Evolutionary conservation across 1,140 invertebrate species (phyloP).

Genomic region (Drosophila pseudoananassae): DNA sequence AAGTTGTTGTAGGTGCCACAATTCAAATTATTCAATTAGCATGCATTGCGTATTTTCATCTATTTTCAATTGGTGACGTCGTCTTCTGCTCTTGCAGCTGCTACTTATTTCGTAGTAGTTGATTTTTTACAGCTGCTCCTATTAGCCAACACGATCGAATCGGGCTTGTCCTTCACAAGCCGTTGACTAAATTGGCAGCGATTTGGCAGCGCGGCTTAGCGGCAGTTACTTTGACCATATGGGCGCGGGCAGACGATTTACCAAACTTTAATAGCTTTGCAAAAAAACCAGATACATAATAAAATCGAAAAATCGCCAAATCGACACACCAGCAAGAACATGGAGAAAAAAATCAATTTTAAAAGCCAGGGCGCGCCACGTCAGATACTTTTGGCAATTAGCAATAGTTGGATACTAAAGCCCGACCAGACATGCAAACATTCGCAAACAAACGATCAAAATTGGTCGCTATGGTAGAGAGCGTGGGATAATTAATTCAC

Average conservation of each 20-base stretch:
- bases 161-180: slow-evolving; percentile 69
- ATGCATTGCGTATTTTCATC: slow-evolving; percentile 81
- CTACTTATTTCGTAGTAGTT: not conserved
- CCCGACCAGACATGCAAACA: slow-evolving; percentile 13
- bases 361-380: slow-evolving; percentile 53
- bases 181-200: slow-evolving; percentile 79
- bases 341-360: slow-evolving; percentile 46
- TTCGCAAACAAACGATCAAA: slow-evolving; percentile 27
- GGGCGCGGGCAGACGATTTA: slow-evolving; percentile 69
- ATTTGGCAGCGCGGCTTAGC: slow-evolving; percentile 68
- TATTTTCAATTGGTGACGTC: slow-evolving; percentile 80
- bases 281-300: slow-evolving; percentile 15
- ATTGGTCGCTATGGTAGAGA: slow-evolving; percentile 37
- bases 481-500: slow-evolving; percentile 52
- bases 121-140: slow-evolving; percentile 46
- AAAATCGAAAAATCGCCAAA: slow-evolving; percentile 1
- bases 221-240: slow-evolving; percentile 65
- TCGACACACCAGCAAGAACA: slow-evolving; percentile 18
- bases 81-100: slow-evolving; percentile 27
- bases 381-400: slow-evolving; percentile 59
- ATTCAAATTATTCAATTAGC: slow-evolving; percentile 82
- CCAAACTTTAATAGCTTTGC: slow-evolving; percentile 57
- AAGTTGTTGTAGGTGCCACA: slow-evolving; percentile 76
- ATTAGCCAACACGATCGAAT: slow-evolving; percentile 54
- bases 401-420: slow-evolving; percentile 54